Percentiles rank a stretch among this genome's conserved stretches.
Evolutionary conservation across 2,888 invertebrate species (phyloP).

Genomic region (Margaritifera margaritifera): DNA sequence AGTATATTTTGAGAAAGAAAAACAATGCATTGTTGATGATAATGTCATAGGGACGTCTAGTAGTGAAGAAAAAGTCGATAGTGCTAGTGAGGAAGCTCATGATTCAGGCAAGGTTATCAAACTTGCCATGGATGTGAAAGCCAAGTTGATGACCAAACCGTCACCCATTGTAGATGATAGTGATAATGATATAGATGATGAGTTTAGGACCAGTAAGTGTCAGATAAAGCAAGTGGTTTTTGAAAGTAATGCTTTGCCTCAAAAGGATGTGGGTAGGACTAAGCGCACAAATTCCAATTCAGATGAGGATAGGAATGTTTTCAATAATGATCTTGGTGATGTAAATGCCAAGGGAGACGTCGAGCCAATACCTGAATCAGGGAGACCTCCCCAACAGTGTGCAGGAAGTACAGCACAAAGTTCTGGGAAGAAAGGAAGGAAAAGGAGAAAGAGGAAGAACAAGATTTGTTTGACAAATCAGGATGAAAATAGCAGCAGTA

Average conservation of each 20-base stretch:
- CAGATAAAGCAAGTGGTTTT: not conserved
- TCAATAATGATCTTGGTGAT: conserved; percentile 7
- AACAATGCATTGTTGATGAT: conserved; percentile 11
- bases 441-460: conserved; percentile 12
- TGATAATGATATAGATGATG: conserved; percentile 33
- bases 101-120: conserved; percentile 20
- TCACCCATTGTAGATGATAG: conserved; percentile 19
- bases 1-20: conserved; percentile 11
- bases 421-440: conserved; percentile 2
- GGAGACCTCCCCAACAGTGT: not conserved
- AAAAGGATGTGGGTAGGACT: not conserved
- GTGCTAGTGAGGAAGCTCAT: conserved; percentile 14
- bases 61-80: conserved; percentile 14
- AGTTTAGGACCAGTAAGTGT: not conserved
- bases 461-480: conserved; percentile 8
- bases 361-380: conserved; percentile 3
- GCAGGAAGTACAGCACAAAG: too few species aligned
- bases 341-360: conserved; percentile 32
- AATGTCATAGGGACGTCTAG: conserved; percentile 14
- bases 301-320: conserved; percentile 14
- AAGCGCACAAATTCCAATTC: not conserved
- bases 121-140: conserved; percentile 32
- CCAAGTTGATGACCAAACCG: conserved; percentile 24
- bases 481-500: conserved; percentile 8
- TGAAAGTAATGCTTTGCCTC: not conserved